Base-by-base conservation (phyloP, 2,113 vertebrate species). In the Merops nubicus region DNA sequence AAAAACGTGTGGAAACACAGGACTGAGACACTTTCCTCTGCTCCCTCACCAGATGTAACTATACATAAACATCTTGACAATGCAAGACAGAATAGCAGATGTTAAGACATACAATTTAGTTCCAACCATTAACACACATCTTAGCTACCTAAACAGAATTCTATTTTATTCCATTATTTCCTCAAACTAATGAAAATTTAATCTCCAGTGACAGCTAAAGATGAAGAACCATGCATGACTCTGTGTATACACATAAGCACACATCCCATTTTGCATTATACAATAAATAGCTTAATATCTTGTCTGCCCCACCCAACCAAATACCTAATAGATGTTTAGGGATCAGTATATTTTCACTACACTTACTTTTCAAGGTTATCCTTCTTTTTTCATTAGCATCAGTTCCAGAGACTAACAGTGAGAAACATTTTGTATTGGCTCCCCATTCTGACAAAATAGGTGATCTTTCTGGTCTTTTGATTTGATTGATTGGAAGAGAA, bases 221-320 rank as follows among this genome's bases (percentile, higher is more conserved):
- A 56, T 51, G 16, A 83, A 59, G 33, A 87, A 65, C 19, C 3
- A 4, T 1, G 3, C 12, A 16, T 65, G 34, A 68, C 8, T 17
- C 5, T 28, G 8, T 19, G 6, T 45, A 62, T 29, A 73, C 11
- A 40, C 20, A n/a, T n/a, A 43, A 6, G 18, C 20, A 68, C 16
- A 31, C 12, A 26, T 5, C 2, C 7, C 31, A 62, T 31, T 57
- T 15, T 21, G 15, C 12, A 15, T 50, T 59, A 22, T 16, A 31
- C 54, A 85, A 47, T 11, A 73, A 70, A 54, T 15, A 89, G 15
- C 7, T 18, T 38, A 28, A 38, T 26, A 11, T 31, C 29, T 54
- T 88, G 15, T 10, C 8, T 2, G 2, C 1, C 7, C 8, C 9
- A 48, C 6, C 12, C 19, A 79, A 23, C 1, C 5, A 34, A 70